Evolutionary conservation across 1,140 invertebrate genomes (phyloP).

Genomic region (Zelostemma sp.): DNA sequence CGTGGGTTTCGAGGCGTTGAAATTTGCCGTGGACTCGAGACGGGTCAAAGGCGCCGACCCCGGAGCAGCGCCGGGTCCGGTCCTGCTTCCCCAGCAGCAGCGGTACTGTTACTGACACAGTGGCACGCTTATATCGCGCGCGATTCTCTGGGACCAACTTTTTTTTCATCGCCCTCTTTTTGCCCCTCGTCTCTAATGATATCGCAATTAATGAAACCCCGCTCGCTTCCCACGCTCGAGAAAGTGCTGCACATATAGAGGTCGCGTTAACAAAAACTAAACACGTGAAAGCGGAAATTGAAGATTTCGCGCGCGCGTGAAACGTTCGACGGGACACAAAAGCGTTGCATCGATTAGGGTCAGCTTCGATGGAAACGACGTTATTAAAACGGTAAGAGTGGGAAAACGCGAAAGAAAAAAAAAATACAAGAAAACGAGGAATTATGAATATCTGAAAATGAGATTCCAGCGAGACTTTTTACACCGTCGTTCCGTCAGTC

Average conservation of each 20-base stretch:
- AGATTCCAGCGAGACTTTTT: constrained; percentile 1
- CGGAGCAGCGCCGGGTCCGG: constrained; percentile 22
- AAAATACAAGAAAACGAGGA: too few species aligned
- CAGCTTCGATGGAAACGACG: too few species aligned
- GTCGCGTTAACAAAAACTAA: constrained; percentile 44
- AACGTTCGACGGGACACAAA: neutral
- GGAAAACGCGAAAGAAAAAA: too few species aligned
- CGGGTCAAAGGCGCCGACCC: constrained; percentile 54
- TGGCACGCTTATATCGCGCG: constrained; percentile 60
- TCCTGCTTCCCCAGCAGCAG: constrained; percentile 37
- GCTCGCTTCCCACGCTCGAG: constrained; percentile 36
- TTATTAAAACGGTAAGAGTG: too few species aligned
- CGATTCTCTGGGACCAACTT: constrained; percentile 12
- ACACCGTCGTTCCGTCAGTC: constrained; percentile 25
- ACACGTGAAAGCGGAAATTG: constrained; percentile 37
- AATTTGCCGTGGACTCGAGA: constrained; percentile 36
- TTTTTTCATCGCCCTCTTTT: constrained; percentile 8
- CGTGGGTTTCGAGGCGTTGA: constrained; percentile 29
- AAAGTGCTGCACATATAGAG: constrained; percentile 34
- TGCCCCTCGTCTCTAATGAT: constrained; percentile 20
- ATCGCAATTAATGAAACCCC: constrained; percentile 32
- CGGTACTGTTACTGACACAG: constrained; percentile 64
- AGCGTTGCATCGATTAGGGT: too few species aligned
- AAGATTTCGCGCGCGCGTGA: constrained; percentile 35
- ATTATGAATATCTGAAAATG: too few species aligned